These are phyloP conservation scores for Yponomeuta malinellus DNA, from an alignment of 2,888 invertebrate genomes.

Conservation along the genomic window DNA sequence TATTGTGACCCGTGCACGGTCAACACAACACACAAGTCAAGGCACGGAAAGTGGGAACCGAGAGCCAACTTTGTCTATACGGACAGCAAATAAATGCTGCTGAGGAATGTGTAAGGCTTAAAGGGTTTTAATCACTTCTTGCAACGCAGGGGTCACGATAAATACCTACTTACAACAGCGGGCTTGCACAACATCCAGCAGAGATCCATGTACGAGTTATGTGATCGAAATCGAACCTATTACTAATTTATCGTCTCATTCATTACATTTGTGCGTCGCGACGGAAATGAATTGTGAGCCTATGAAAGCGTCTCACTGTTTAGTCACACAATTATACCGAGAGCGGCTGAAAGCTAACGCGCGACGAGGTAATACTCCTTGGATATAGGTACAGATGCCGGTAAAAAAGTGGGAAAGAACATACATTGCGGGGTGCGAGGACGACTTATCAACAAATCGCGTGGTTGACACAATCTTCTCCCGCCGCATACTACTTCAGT, in stretches of 20 bases:
- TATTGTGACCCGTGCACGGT: conserved; percentile 48
- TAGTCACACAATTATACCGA: conserved; percentile 56
- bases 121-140: neutral
- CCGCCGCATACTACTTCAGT: too few species aligned
- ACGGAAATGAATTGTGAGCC: conserved; percentile 50
- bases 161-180: neutral
- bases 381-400: conserved; percentile 25
- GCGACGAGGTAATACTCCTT: conserved; percentile 41
- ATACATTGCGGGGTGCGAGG: too few species aligned
- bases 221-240: conserved; percentile 47
- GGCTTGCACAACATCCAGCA: neutral
- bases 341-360: conserved; percentile 33
- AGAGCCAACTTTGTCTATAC: neutral
- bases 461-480: too few species aligned
- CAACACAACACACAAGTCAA: conserved; percentile 35
- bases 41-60: conserved; percentile 15
- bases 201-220: conserved; percentile 29
- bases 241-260: conserved; percentile 54
- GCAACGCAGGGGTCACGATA: neutral
- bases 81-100: conserved; percentile 3
- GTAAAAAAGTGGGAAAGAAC: too few species aligned
- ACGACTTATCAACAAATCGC: too few species aligned
- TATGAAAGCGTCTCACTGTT: conserved; percentile 33
- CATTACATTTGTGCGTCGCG: conserved; percentile 42
- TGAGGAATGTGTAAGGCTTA: conserved; percentile 6